Evolutionary conservation across 2,113 vertebrate species (phyloP).

Genomic region (Lampris megalopsis): DNA sequence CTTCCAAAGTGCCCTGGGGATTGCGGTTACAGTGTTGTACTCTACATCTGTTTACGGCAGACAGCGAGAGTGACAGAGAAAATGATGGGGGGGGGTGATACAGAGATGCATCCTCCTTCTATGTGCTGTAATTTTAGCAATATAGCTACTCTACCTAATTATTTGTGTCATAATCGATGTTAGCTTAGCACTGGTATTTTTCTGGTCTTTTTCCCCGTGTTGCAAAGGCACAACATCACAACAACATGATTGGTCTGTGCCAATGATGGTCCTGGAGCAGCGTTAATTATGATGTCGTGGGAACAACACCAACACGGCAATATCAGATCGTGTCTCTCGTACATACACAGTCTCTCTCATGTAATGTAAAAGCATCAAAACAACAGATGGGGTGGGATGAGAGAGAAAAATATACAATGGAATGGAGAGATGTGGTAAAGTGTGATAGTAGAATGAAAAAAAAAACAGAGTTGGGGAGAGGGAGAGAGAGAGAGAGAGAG

Average conservation of each 20-base stretch:
- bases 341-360: conserved; percentile 27
- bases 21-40: conserved; percentile 73
- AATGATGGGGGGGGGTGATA: conserved; percentile 34
- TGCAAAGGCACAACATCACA: no score
- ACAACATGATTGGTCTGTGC: no score
- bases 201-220: no score
- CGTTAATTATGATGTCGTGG: no score
- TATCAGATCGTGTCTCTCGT: no score
- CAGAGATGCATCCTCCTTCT: not conserved
- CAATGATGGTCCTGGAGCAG: no score
- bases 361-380: conserved; percentile 31
- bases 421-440: not conserved
- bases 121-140: conserved; percentile 55
- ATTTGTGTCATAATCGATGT: not conserved
- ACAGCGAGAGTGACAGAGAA: conserved; percentile 44
- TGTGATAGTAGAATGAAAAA: not conserved
- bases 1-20: conserved; percentile 54
- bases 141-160: conserved; percentile 66
- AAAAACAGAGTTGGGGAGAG: not conserved
- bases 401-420: conserved; percentile 31
- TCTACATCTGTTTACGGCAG: conserved; percentile 74
- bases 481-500: not conserved
- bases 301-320: no score
- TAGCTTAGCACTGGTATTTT: no score
- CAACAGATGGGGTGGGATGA: not conserved